Percentiles rank a stretch among this genome's conserved stretches.
These are phyloP conservation scores for Pinna nobilis DNA, from an alignment of 1,140 invertebrate genomes.

Conservation along the genomic window DNA sequence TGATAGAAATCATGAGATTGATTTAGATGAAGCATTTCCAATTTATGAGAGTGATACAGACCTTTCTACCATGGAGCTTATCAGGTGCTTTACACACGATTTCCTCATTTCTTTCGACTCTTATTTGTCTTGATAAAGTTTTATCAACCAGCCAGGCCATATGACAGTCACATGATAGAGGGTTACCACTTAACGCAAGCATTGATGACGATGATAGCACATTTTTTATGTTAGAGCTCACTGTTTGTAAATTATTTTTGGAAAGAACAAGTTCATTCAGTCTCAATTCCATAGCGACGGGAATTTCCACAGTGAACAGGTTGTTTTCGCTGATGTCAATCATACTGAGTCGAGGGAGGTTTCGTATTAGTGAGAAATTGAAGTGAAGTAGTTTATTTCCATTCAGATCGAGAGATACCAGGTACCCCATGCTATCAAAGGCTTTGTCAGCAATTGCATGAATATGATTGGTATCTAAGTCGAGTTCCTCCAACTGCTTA, in stretches of 20 bases:
- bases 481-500: constrained; percentile 16
- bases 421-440: constrained; percentile 8
- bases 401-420: constrained; percentile 13
- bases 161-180: constrained; percentile 26
- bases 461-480: constrained; percentile 15
- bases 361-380: constrained; percentile 18
- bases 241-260: constrained; percentile 25
- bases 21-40: not conserved
- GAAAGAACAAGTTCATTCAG: constrained; percentile 19
- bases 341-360: constrained; percentile 3
- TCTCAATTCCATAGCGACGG: not conserved
- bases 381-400: constrained; percentile 22
- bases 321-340: constrained; percentile 28
- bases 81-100: constrained; percentile 25
- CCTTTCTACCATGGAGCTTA: constrained; percentile 20
- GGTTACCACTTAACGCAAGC: constrained; percentile 18
- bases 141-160: constrained; percentile 25
- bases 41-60: not conserved
- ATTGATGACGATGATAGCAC: constrained; percentile 17
- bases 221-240: constrained; percentile 11
- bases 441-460: constrained; percentile 9
- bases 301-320: constrained; percentile 20
- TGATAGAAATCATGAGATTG: no score
- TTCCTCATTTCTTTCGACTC: constrained; percentile 11
- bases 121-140: constrained; percentile 18